These are phyloP conservation scores for Tokudaia muenninki DNA, from an alignment of 2,797 vertebrate genomes.

Conservation along the genomic window DNA sequence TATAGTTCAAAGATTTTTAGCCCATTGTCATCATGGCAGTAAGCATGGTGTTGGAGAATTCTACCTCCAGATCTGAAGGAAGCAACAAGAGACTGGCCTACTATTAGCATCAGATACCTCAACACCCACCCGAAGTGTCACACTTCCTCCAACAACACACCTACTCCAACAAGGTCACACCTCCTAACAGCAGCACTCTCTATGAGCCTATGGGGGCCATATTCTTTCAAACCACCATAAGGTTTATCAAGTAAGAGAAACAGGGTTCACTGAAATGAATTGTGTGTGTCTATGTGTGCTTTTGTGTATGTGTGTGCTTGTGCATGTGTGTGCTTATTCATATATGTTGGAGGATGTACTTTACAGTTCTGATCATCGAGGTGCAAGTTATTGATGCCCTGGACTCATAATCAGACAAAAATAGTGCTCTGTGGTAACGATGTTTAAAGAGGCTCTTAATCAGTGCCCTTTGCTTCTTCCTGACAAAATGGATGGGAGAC, in stretches of 20 bases:
- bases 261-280: background rate
- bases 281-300: background rate
- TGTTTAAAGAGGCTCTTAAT: background rate
- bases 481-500: background rate
- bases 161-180: too few relatives aligned
- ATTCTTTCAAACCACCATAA: too few relatives aligned
- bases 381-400: constrained; percentile 22
- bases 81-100: background rate
- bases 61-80: background rate
- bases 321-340: background rate
- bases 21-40: background rate
- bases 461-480: constrained; percentile 33
- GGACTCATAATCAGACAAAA: constrained; percentile 46
- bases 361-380: constrained; percentile 24
- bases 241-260: background rate
- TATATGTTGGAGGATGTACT: background rate
- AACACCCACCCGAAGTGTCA: background rate
- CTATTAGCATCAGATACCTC: too few relatives aligned
- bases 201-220: too few relatives aligned
- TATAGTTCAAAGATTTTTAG: background rate
- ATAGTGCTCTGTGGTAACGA: constrained; percentile 6
- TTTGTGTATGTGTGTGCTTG: background rate
- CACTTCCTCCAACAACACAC: background rate
- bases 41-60: background rate
- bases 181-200: too few relatives aligned